Base-by-base conservation (phyloP, 2,113 vertebrate genomes). In the Neofelis nebulosa region DNA sequence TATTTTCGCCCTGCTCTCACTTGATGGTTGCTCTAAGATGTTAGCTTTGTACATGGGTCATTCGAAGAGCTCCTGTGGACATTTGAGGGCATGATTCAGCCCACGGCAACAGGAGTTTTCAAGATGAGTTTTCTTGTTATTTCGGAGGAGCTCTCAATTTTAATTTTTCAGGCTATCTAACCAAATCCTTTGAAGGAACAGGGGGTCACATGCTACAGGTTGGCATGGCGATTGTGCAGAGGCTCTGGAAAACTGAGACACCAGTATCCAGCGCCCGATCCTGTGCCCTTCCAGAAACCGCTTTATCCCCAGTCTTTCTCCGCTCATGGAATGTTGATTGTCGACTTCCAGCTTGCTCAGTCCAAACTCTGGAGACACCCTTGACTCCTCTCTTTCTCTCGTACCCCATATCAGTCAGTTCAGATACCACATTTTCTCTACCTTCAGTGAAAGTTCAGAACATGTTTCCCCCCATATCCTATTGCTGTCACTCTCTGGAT, bases 241-340 rank as follows among this genome's bases (percentile, higher is more conserved):
- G 11, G 14, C 10, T 29, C 66, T 50, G 8, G 66, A n/a, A 71
- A 73, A 50, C 41, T 61, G 8, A n/a, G 3, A 15, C 14, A 38
- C 16, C 52, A 10, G 29, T 14, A 6, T 12, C 9, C 12, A 31
- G 31, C 57, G 11, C 2, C n/a, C 4, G 2, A 1, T 13, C 18
- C 19, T 65, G 19, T 29, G 15, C 8, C 7, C 4, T 63, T 63
- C 87, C 48, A 33, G 69, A 69, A 48, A 2, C 4, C 55, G 7
- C 29, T 69, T 3, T 29, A 11, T 2, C 31, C 16, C 50, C 27
- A 41, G 14, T 29, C 29, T 68, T n/a, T 71, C 33, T 76, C 29
- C 29, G 21, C 27, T 27, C 50, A 74, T 8, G 48, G 7, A n/a
- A 38, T 71, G n/a, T 19, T 25, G 23, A 14, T 55, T 1, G n/a